A percentile compares a stretch with the other conserved stretches of the same genome.
Conservation (phyloP, 1,140 invertebrate species). For the Microplitis demolitor region DNA sequence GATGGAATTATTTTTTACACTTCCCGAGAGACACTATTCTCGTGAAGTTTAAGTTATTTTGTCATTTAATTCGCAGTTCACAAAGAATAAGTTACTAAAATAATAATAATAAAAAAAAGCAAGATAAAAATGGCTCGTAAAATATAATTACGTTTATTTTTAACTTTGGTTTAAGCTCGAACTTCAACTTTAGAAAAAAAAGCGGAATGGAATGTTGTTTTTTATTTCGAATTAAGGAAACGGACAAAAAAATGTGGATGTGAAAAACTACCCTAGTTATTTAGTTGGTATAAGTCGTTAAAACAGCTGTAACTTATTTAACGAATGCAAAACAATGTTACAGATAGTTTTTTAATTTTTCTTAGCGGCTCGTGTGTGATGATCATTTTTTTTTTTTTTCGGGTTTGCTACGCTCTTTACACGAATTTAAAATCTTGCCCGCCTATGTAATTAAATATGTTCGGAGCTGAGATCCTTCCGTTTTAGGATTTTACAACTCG, state of each 20-base stretch:
- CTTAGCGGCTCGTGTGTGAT: not conserved
- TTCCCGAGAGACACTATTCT: slow-evolving; percentile 1
- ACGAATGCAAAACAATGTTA: slow-evolving; percentile 26
- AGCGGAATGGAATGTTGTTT: not conserved
- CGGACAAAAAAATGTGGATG: not conserved
- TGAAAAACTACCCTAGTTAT: not conserved
- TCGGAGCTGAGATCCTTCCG: too few relatives aligned
- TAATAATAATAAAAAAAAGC: too few relatives aligned
- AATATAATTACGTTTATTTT: too few relatives aligned
- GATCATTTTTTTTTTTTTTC: too few relatives aligned
- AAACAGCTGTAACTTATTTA: slow-evolving; percentile 27
- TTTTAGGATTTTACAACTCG: too few relatives aligned
- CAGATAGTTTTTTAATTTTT: not conserved
- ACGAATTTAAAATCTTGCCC: not conserved
- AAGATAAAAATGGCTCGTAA: too few relatives aligned
- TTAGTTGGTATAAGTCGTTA: not conserved
- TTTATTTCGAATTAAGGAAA: not conserved
- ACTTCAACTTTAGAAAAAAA: not conserved
- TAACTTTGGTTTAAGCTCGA: too few relatives aligned
- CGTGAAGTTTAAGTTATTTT: not conserved
- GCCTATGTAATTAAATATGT: not conserved
- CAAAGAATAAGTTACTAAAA: not conserved
- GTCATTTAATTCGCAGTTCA: not conserved
- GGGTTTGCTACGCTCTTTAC: not conserved
- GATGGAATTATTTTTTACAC: slow-evolving; percentile 29